A percentile compares a stretch with the other conserved stretches of the same genome.
phyloP scores from a whole-genome alignment of 2,113 vertebrate genomes.

The Lipotes vexillifer region DNA sequence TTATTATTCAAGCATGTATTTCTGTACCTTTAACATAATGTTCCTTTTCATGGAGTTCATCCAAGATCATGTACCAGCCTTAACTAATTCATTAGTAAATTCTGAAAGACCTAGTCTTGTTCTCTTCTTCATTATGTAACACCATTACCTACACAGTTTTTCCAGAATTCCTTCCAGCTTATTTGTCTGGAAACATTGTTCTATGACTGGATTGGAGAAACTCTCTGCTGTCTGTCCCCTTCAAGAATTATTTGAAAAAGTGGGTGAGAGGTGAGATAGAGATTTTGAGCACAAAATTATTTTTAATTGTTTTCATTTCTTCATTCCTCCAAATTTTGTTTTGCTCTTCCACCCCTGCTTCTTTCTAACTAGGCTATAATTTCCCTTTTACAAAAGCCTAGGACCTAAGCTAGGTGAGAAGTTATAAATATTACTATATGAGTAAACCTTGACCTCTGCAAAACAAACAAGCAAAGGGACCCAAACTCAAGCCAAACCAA shows the following conservation, averaged over 20 bases:
- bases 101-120: background rate
- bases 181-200: background rate
- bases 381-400: background rate
- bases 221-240: background rate
- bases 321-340: background rate
- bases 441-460: background rate
- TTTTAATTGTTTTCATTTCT: background rate
- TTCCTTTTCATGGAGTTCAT: background rate
- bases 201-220: background rate
- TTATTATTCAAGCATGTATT: background rate
- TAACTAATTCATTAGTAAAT: background rate
- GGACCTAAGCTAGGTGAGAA: background rate
- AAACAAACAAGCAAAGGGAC: background rate
- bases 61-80: background rate
- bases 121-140: background rate
- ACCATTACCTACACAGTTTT: background rate
- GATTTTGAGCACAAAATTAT: background rate
- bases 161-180: background rate
- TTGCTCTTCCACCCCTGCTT: background rate
- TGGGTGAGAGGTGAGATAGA: background rate
- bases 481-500: background rate
- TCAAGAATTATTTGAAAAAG: background rate
- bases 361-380: background rate
- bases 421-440: background rate
- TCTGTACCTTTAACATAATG: background rate